Base-by-base conservation (phyloP, 2,888 invertebrate genomes). In the Pyrocoelia pectoralis region DNA sequence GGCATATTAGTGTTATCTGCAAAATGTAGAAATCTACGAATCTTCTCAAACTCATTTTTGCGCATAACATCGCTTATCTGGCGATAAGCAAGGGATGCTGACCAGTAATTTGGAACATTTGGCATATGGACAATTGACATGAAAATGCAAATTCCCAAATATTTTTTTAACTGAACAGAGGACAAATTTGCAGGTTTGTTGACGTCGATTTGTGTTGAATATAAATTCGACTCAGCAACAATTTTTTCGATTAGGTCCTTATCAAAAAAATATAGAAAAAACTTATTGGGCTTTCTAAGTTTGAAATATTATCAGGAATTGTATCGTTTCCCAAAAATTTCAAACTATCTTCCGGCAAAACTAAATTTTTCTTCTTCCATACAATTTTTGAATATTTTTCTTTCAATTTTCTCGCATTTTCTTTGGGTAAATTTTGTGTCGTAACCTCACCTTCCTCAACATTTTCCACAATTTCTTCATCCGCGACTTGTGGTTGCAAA, bases 81-180 rank as follows among this genome's bases (percentile, higher is more conserved):
- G n/a, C n/a, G n/a, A n/a, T n/a, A n/a, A n/a, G n/a, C n/a, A n/a
- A n/a, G n/a, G n/a, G n/a, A n/a, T n/a, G n/a, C n/a, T n/a, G n/a
- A n/a, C 70, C 66, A 70, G 46, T 66, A 69, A 50, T 65, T 59
- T 53, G 46, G 49, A 9, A 55, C 19, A 29, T 59, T 57, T 9
- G 51, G 43, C 17, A 59, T 49, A n/a, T 50, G 40, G 9, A 62
- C 54, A 28, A 69, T 40, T 13, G 66, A 65, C 66, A 68, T 68
- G n/a, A 33, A 65, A 24, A 67, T 56, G 24, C 65, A 54, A 12
- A 60, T 53, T n/a, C 61, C 61, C 12, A 69, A 24, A 55, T 52
- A 68, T 40, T 52, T 48, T 48, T 38, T 38, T 3, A 12, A 38
- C 24, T 38, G 38, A 38, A 38, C 38, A 38, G n/a, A 38, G 3